phyloP scores from a whole-genome alignment of 2,113 vertebrate genomes.

The Odocoileus hemionus region DNA sequence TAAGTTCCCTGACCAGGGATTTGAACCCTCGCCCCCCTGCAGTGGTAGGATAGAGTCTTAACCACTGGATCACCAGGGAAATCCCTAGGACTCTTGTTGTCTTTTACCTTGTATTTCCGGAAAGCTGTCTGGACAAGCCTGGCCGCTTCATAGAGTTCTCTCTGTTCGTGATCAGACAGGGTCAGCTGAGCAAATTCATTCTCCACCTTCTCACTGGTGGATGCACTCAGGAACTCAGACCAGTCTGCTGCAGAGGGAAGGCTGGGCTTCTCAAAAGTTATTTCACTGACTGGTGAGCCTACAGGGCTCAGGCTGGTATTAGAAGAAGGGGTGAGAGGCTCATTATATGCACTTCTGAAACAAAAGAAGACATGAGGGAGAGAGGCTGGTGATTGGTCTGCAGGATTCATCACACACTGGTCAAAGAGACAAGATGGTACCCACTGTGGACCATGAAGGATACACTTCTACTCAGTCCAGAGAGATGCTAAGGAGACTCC shows the following conservation, averaged over 20 bases:
- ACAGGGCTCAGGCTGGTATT: slow-evolving; percentile 94
- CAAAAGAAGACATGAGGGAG: slow-evolving; percentile 46
- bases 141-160: slow-evolving; percentile 97
- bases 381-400: not conserved
- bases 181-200: slow-evolving; percentile 97
- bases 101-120: slow-evolving; percentile 96
- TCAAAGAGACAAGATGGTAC: not conserved
- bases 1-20: not conserved
- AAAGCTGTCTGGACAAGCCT: slow-evolving; percentile 98
- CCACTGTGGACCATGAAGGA: accelerated
- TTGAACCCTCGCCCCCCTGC: not conserved
- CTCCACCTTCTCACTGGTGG: slow-evolving; percentile 95
- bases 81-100: accelerated
- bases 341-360: slow-evolving; percentile 91
- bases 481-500: not conserved
- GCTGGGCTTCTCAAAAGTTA: slow-evolving; percentile 88
- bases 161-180: slow-evolving; percentile 96
- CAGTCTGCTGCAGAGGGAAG: slow-evolving; percentile 95
- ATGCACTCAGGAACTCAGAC: slow-evolving; percentile 96
- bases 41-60: not conserved
- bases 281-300: slow-evolving; percentile 88
- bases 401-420: accelerated
- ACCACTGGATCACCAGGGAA: not conserved
- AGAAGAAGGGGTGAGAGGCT: slow-evolving; percentile 92
- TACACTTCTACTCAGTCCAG: accelerated